Conservation (phyloP, 2,888 invertebrate genomes). For the Eupithecia subumbrata region DNA sequence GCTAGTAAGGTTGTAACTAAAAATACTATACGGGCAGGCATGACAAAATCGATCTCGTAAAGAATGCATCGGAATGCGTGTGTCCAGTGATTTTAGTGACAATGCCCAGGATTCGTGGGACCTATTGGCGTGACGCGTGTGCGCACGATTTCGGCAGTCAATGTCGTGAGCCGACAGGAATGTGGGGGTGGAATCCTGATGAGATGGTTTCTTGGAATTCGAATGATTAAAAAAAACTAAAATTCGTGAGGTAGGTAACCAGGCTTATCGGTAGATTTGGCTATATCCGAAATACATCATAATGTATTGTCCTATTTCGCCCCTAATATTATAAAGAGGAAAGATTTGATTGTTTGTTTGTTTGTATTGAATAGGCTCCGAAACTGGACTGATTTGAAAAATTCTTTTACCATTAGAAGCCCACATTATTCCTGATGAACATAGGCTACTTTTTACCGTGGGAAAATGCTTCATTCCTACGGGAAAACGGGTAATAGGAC, state of each 20-base stretch:
- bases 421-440: no score
- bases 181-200: constrained; percentile 16
- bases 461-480: no score
- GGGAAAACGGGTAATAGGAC: no score
- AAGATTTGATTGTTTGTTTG: no score
- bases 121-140: constrained; percentile 56
- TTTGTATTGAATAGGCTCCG: no score
- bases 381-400: no score
- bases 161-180: constrained; percentile 46
- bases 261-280: neutral
- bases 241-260: neutral
- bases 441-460: no score
- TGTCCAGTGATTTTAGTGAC: constrained; percentile 38
- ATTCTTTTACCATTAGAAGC: no score
- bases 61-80: constrained; percentile 42
- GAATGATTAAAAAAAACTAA: constrained; percentile 21
- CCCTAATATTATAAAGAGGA: no score
- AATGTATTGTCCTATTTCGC: no score
- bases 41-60: constrained; percentile 29
- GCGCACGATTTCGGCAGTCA: constrained; percentile 68
- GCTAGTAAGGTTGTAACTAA: neutral
- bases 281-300: neutral
- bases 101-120: constrained; percentile 28
- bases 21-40: constrained; percentile 12
- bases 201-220: constrained; percentile 55